A percentile compares a stretch with the other conserved stretches of the same genome.
Conservation (phyloP, 2,888 invertebrate genomes). For the Cataglyphis livida region DNA sequence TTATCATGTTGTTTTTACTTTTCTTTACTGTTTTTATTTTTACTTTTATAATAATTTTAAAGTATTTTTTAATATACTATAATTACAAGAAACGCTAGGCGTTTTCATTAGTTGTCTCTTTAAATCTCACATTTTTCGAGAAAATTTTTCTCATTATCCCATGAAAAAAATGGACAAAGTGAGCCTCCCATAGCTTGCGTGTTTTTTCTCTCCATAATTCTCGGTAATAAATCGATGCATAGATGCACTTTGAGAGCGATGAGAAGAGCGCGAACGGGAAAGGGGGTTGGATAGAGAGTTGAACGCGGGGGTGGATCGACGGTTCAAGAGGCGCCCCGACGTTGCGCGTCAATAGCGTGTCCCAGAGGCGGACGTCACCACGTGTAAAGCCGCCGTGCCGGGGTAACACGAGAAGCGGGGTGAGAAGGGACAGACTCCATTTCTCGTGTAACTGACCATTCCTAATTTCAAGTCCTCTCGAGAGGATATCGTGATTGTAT, state of each 20-base stretch:
- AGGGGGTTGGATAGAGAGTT: conserved; percentile 43
- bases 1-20: background rate
- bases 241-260: conserved; percentile 11
- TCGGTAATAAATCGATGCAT: conserved; percentile 14
- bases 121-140: background rate
- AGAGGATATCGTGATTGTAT: conserved; percentile 31
- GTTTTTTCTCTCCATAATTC: conserved; percentile 11
- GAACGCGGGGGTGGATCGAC: conserved; percentile 55
- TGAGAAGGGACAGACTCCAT: conserved; percentile 55
- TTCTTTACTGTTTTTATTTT: background rate
- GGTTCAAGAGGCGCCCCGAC: conserved; percentile 66
- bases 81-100: background rate
- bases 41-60: too few relatives aligned
- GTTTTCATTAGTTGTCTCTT: background rate
- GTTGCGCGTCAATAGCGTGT: conserved; percentile 72
- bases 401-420: conserved; percentile 45
- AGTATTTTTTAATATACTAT: too few relatives aligned
- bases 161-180: background rate
- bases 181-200: background rate
- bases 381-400: conserved; percentile 52
- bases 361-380: conserved; percentile 61
- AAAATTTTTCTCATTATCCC: background rate
- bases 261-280: background rate
- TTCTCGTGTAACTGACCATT: conserved; percentile 76
- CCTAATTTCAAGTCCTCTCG: conserved; percentile 70